Percentiles rank a stretch among this genome's conserved stretches.
Evolutionary conservation across 1,140 invertebrate genomes (phyloP).

Genomic region (Hycleus phaleratus): DNA sequence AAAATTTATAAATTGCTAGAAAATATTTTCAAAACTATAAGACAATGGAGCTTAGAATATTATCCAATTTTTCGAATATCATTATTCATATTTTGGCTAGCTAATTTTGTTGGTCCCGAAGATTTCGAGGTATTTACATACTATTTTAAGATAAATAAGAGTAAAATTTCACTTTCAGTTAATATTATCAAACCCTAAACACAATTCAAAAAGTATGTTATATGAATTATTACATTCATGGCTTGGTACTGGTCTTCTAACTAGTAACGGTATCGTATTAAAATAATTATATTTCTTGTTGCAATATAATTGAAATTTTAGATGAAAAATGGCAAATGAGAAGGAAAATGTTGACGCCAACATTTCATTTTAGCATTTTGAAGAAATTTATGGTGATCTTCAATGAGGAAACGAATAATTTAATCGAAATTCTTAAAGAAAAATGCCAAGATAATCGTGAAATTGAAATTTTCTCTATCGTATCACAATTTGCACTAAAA

Average conservation of each 20-base stretch:
- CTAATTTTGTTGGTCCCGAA: slow-evolving; percentile 1
- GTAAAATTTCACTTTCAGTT: background rate
- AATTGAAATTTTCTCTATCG: slow-evolving; percentile 48
- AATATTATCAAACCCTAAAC: background rate
- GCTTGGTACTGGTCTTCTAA: slow-evolving; percentile 60
- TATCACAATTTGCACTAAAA: slow-evolving; percentile 53
- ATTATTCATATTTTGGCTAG: background rate
- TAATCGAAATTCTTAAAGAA: slow-evolving; percentile 45
- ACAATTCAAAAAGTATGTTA: background rate
- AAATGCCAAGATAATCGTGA: slow-evolving; percentile 30
- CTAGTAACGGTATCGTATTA: slow-evolving; percentile 36
- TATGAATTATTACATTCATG: slow-evolving; percentile 39
- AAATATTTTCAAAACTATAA: background rate
- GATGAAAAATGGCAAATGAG: slow-evolving; percentile 58
- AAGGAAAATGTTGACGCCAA: slow-evolving; percentile 64
- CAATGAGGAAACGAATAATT: slow-evolving; percentile 47
- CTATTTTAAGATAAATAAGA: background rate
- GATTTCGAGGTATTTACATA: slow-evolving; percentile 1
- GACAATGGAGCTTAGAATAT: background rate
- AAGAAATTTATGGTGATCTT: slow-evolving; percentile 63
- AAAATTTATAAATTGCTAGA: background rate
- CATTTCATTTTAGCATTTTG: slow-evolving; percentile 70
- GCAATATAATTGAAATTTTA: slow-evolving; percentile 28
- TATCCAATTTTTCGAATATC: background rate
- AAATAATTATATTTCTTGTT: background rate